phyloP scores from a whole-genome alignment of 1,140 invertebrate genomes.

The Rhopalosiphum maidis region DNA sequence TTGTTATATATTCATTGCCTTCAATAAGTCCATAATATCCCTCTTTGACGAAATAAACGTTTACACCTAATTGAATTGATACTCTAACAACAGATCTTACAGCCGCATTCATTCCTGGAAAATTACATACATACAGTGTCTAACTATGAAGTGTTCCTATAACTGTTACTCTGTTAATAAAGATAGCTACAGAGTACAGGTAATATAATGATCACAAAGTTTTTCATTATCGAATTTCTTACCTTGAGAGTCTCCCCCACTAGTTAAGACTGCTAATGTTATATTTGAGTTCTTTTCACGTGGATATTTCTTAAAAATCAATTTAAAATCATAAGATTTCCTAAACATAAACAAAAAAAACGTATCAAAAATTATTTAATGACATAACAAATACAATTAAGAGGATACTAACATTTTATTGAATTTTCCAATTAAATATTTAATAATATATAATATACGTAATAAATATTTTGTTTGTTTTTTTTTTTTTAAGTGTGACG shows the following conservation, averaged over 20 bases:
- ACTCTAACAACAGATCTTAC: slow-evolving; percentile 70
- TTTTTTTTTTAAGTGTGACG: neutral
- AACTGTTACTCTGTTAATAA: neutral
- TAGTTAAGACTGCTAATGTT: slow-evolving; percentile 58
- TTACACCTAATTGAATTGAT: slow-evolving; percentile 69
- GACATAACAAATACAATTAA: neutral
- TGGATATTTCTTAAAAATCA: neutral
- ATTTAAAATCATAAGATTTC: neutral
- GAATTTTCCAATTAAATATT: neutral
- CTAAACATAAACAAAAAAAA: neutral
- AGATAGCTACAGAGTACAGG: too few species aligned
- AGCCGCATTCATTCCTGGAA: slow-evolving; percentile 71
- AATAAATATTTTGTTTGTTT: neutral
- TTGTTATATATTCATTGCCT: slow-evolving; percentile 68
- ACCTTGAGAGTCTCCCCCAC: slow-evolving; percentile 59
- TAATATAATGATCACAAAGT: too few species aligned
- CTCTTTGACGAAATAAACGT: slow-evolving; percentile 71
- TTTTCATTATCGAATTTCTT: neutral
- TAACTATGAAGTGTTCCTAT: neutral
- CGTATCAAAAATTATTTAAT: neutral
- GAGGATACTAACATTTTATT: neutral
- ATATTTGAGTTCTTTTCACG: neutral
- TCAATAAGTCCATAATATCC: slow-evolving; percentile 73
- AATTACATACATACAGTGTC: neutral
- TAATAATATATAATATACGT: neutral